Base-by-base conservation (phyloP, 2,888 invertebrate species). In the Heteromyza rotundicornis region DNA sequence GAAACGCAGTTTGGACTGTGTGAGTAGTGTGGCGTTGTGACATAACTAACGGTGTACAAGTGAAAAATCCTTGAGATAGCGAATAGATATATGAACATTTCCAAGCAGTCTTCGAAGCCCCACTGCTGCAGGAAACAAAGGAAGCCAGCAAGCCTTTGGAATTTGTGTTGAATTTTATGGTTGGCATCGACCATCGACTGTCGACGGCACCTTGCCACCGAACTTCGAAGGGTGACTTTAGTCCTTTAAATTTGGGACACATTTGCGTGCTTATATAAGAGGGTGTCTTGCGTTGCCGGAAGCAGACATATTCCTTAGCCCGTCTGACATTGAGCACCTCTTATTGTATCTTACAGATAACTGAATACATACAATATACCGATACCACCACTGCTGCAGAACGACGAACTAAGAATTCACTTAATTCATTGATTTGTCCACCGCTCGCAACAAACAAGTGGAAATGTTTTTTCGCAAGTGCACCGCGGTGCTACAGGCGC, bases 401-500 rank as follows among this genome's bases (percentile, higher is more conserved):
- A 49, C 16, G 51, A 51, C 49, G 19, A 8, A 35, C 16, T 36
- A 22, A 27, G n/a, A 57, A 49, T 47, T 3, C 22, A 47, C 19
- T 19, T 10, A 27, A 47, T n/a, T n/a, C n/a, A n/a, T n/a, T n/a
- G n/a, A n/a, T 14, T n/a, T 3, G 3, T 40, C 40, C 40, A 40
- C 40, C 40, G 40, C 40, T 14, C 10, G 16, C 16, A 53, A 32
- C 27, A 32, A 19, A 47, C 17, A 53, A 59, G 24, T 44, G 32
- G 23, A 54, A 56, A 56, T 52, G 20, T 36, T 17, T 19, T 35
- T 19, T 20, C 54, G 32, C 54, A 54, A 54, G 20, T 19, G 54
- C 54, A 32, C n/a, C 27, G 51, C 22, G 56, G 53, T 14, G 40
- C 49, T 57, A 54, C 54, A 57, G 58, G 62, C 57, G 44, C 47